A percentile compares a stretch with the other conserved stretches of the same genome.
phyloP scores from a whole-genome alignment of 2,113 vertebrate species.

The Lasiurus cinereus region DNA sequence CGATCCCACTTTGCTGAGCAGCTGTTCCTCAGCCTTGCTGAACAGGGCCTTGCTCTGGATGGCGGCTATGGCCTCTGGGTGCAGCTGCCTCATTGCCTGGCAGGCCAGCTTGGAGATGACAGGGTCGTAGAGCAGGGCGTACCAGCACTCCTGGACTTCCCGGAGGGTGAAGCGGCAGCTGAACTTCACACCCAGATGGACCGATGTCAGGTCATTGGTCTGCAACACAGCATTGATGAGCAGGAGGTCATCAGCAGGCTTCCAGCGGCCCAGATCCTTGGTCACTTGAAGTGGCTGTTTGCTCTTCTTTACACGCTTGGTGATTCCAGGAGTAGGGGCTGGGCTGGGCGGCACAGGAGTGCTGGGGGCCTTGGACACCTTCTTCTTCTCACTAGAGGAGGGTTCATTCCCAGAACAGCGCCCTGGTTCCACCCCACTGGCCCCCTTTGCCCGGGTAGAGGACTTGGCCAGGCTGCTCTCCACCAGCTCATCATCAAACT shows the following conservation, averaged over 20 bases:
- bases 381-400: slow-evolving; percentile 95
- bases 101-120: slow-evolving; percentile 97
- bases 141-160: slow-evolving; percentile 98
- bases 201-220: slow-evolving; percentile 96
- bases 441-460: slow-evolving; percentile 94
- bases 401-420: slow-evolving; percentile 93
- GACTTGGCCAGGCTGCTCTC: slow-evolving; percentile 98
- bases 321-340: slow-evolving; percentile 90
- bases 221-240: slow-evolving; percentile 97
- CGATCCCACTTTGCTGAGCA: slow-evolving; percentile 94
- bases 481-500: slow-evolving; percentile 98
- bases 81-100: slow-evolving; percentile 97
- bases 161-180: slow-evolving; percentile 96
- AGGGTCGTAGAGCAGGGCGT: slow-evolving; percentile 96
- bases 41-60: slow-evolving; percentile 98
- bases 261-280: slow-evolving; percentile 97
- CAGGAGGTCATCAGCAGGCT: slow-evolving; percentile 95
- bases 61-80: slow-evolving; percentile 96
- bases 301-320: slow-evolving; percentile 97
- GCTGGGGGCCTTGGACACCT: slow-evolving; percentile 93
- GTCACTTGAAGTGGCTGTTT: slow-evolving; percentile 96
- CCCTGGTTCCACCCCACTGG: slow-evolving; percentile 92
- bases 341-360: slow-evolving; percentile 90
- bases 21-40: slow-evolving; percentile 95
- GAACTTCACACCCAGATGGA: slow-evolving; percentile 97